Conservation (phyloP, 2,888 invertebrate genomes). For the Galerucella nymphaeae region DNA sequence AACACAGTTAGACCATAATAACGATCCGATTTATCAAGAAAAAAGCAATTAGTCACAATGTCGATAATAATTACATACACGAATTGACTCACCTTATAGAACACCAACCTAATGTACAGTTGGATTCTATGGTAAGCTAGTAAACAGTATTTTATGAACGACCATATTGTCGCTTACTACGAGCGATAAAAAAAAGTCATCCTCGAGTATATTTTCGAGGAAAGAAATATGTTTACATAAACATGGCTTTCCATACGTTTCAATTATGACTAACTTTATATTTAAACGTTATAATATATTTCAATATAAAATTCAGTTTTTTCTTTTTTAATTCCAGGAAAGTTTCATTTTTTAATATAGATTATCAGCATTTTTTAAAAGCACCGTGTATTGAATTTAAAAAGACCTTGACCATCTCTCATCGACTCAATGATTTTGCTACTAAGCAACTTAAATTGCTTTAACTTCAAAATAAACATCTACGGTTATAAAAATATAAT, state of each 20-base stretch:
- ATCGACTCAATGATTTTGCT: neutral
- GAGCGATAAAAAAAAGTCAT: neutral
- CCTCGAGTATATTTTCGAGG: neutral
- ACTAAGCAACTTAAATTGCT: neutral
- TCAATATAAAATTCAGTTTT: too few species aligned
- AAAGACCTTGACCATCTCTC: neutral
- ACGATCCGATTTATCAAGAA: too few species aligned
- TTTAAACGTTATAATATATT: too few species aligned
- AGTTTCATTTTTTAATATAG: neutral
- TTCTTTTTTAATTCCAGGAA: neutral
- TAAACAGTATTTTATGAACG: conserved; percentile 4
- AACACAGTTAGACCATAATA: too few species aligned
- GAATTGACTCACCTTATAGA: neutral
- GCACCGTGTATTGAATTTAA: neutral
- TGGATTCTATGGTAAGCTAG: neutral
- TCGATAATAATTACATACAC: neutral
- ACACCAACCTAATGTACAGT: neutral
- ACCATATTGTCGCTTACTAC: neutral
- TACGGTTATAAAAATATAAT: neutral
- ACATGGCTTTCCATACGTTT: neutral
- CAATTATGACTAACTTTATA: too few species aligned
- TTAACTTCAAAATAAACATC: neutral
- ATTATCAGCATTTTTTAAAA: too few species aligned
- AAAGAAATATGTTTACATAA: neutral
- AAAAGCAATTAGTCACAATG: neutral